These are phyloP conservation scores for Psephotus haematonotus DNA, from an alignment of 2,113 vertebrate genomes.

Conservation along the genomic window DNA sequence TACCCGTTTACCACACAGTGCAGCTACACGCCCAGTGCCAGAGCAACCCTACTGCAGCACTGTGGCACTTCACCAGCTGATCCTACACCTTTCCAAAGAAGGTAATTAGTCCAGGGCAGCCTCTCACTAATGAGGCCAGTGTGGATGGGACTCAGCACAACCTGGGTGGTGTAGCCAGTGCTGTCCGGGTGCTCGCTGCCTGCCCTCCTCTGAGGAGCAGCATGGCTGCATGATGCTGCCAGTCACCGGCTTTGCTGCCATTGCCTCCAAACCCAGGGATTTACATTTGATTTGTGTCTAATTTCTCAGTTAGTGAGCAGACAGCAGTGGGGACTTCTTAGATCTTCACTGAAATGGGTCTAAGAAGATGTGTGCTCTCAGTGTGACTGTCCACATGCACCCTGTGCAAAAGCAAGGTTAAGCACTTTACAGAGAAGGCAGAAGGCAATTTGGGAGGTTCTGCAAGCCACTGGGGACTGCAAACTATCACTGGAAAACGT, in stretches of 20 bases:
- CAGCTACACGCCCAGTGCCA: fast-evolving
- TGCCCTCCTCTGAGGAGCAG: neutral
- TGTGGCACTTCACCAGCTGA: neutral
- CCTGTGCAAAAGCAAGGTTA: neutral
- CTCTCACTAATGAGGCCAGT: neutral
- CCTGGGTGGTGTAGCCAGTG: fast-evolving
- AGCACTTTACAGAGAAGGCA: neutral
- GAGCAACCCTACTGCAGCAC: neutral
- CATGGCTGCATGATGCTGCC: fast-evolving
- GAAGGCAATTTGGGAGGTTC: neutral
- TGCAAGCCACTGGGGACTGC: neutral
- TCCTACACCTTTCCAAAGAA: neutral
- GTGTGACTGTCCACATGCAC: neutral
- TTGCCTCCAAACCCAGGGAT: neutral
- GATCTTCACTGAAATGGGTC: neutral
- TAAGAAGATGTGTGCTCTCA: neutral
- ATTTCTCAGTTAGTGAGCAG: neutral
- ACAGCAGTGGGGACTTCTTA: neutral
- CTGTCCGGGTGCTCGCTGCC: fast-evolving
- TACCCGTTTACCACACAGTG: fast-evolving
- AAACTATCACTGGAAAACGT: neutral
- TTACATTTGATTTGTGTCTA: neutral
- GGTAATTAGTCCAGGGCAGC: neutral
- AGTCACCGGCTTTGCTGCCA: neutral
- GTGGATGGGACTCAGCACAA: neutral